Conservation (phyloP, 2,797 vertebrate genomes). For the Valencia hispanica region DNA sequence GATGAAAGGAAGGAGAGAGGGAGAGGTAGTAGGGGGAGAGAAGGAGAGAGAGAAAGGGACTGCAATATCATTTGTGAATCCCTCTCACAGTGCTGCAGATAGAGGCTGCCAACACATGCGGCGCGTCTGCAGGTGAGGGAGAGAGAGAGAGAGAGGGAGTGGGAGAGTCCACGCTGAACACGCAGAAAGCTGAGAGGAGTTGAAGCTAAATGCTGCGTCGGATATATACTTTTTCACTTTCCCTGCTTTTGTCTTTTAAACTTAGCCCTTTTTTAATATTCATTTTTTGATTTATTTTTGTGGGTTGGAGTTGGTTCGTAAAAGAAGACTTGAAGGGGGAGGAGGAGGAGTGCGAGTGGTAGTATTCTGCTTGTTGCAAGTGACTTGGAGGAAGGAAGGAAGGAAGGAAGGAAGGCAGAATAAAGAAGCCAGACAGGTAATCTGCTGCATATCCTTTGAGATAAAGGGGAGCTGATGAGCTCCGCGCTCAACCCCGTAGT, state of each 20-base stretch:
- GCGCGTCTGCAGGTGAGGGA: constrained; percentile 91
- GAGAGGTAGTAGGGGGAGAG: constrained; percentile 45
- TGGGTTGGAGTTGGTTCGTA: constrained; percentile 50
- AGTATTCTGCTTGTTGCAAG: constrained; percentile 50
- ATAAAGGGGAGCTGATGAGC: constrained; percentile 47
- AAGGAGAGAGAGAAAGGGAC: constrained; percentile 78
- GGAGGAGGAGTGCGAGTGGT: constrained; percentile 18
- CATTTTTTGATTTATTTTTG: neutral
- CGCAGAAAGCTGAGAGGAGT: constrained; percentile 71
- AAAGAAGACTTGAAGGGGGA: constrained; percentile 36
- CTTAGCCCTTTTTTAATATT: neutral
- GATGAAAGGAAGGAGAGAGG: constrained; percentile 46
- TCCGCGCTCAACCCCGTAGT: constrained; percentile 22
- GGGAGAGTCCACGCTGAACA: constrained; percentile 71
- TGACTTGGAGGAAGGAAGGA: constrained; percentile 57
- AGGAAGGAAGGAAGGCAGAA: constrained; percentile 13
- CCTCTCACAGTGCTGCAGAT: constrained; percentile 94
- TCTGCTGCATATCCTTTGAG: constrained; percentile 36
- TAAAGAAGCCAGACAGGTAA: constrained; percentile 53
- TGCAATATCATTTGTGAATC: constrained; percentile 96
- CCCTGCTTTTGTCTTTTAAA: constrained; percentile 16
- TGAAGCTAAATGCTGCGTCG: constrained; percentile 49
- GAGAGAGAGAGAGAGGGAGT: constrained; percentile 42
- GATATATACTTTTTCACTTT: constrained; percentile 62
- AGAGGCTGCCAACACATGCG: constrained; percentile 89